Conservation (phyloP, 2,113 vertebrate species). For the Daphoenositta chrysoptera region DNA sequence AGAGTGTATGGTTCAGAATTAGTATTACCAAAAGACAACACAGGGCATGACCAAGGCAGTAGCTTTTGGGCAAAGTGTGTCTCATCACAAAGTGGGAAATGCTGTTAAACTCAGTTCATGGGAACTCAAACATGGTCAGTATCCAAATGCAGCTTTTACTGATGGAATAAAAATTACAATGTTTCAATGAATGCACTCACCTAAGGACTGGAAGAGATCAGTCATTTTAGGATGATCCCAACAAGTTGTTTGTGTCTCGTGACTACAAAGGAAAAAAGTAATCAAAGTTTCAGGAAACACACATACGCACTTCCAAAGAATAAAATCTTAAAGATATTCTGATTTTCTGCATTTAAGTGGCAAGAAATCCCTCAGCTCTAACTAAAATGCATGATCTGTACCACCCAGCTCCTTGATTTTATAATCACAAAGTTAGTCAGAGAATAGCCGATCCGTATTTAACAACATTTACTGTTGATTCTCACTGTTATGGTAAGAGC, state of each 20-base stretch:
- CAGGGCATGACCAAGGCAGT: rapidly evolving
- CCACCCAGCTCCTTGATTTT: background rate
- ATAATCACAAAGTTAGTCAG: background rate
- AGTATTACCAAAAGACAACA: background rate
- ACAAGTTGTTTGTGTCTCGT: conserved; percentile 91
- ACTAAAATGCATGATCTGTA: background rate
- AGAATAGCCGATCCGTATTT: background rate
- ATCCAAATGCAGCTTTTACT: background rate
- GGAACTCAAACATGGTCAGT: background rate
- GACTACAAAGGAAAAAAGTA: conserved; percentile 71
- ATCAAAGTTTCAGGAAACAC: background rate
- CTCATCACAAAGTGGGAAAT: background rate
- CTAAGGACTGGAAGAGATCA: conserved; percentile 91
- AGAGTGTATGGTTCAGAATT: background rate
- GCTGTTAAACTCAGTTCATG: background rate
- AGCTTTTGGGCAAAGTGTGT: background rate
- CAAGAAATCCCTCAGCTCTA: background rate
- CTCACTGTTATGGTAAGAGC: background rate
- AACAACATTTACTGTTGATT: background rate
- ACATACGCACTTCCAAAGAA: background rate
- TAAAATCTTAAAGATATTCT: background rate
- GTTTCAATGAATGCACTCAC: conserved; percentile 69
- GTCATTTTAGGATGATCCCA: conserved; percentile 98
- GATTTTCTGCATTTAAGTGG: background rate
- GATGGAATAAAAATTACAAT: background rate